Evolutionary conservation across 2,113 vertebrate genomes (phyloP), one percentile per base, ranked within the genome.

Genomic region (Petrocephalus microphthalmus): DNA sequence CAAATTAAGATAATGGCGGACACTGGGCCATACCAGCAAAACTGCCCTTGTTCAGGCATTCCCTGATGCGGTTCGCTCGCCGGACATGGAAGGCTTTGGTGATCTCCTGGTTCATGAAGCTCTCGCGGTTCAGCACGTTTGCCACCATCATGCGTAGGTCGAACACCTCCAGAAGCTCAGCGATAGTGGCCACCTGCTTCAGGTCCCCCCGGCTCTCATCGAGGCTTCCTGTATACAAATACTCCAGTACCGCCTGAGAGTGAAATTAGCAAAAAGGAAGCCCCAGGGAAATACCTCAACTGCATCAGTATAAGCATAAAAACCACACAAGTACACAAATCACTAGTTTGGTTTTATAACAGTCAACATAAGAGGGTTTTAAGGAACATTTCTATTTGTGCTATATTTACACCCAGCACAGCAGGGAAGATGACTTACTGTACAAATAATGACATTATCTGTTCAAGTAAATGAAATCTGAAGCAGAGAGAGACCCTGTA

Each of bases 101-200:
- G 94, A 98, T 98, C 93, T 98, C 97, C 92, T 96, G 96, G 93
- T 98, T 98, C 97, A 98, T 98, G 94, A 98, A 98, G 92, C 97
- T 97, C 92, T 98, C 97, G 90, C 95, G 95, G 94, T 97, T 98
- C 89, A 98, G 95, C 37, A 97, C 94, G 2, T 97, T 97, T 88
- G 97, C 97, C 91, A 98, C 97, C 97, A 98, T 98, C 97, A 97
- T 97, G 87, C 97, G 95, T 91, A 97, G 91, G 93, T 98, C 97
- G 15, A 98, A 98, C 89, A 97, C 97, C 91, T 98, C 97, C 1
- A 98, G 95, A 87, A 97, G 94, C 93, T 97, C 97, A 0, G 97
- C 97, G 0, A 98, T 97, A 91, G 95, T 95, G 20, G 97, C 97
- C 90, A 98, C 96, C 94, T 97, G 96, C 93, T 96, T 95, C 90